Percentiles rank a stretch among this genome's conserved stretches.
These are phyloP conservation scores for Agriotes lineatus DNA, from an alignment of 2,888 invertebrate genomes.

Conservation along the genomic window DNA sequence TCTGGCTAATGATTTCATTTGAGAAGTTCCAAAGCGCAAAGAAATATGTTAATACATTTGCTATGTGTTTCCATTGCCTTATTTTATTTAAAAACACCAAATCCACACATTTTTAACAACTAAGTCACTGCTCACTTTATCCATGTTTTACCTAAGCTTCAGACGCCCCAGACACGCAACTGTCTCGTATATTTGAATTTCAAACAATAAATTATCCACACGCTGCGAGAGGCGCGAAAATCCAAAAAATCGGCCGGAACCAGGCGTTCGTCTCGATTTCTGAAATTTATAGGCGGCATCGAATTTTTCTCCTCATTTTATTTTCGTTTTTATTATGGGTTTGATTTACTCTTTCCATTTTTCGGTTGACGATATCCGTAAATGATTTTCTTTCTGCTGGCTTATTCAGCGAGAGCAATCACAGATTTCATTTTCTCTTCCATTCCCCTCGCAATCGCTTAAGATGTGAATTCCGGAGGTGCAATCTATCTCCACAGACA, in stretches of 20 bases:
- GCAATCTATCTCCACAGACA: conserved; percentile 38
- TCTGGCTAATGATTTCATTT: too few relatives aligned
- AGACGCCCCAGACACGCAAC: too few relatives aligned
- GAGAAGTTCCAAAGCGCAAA: too few relatives aligned
- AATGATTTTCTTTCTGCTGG: conserved; percentile 33
- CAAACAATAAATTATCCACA: too few relatives aligned
- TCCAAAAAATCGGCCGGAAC: conserved; percentile 24
- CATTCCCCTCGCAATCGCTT: conserved; percentile 27
- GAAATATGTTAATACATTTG: too few relatives aligned
- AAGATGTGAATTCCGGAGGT: conserved; percentile 30
- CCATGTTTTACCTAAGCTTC: too few relatives aligned
- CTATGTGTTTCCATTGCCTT: too few relatives aligned
- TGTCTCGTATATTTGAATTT: too few relatives aligned
- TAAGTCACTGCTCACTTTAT: too few relatives aligned
- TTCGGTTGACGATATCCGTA: conserved; percentile 32
- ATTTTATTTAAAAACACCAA: too few relatives aligned
- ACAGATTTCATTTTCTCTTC: conserved; percentile 29
- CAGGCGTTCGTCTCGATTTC: conserved; percentile 30
- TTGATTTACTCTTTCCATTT: conserved; percentile 34
- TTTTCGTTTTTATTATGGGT: conserved; percentile 32
- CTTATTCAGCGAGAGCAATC: conserved; percentile 25
- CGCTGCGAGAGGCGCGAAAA: not conserved
- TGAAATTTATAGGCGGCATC: conserved; percentile 30
- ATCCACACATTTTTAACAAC: too few relatives aligned
- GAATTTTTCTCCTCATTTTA: conserved; percentile 16